phyloP scores from a whole-genome alignment of 2,113 vertebrate genomes.

The Glaucidium brasilianum region DNA sequence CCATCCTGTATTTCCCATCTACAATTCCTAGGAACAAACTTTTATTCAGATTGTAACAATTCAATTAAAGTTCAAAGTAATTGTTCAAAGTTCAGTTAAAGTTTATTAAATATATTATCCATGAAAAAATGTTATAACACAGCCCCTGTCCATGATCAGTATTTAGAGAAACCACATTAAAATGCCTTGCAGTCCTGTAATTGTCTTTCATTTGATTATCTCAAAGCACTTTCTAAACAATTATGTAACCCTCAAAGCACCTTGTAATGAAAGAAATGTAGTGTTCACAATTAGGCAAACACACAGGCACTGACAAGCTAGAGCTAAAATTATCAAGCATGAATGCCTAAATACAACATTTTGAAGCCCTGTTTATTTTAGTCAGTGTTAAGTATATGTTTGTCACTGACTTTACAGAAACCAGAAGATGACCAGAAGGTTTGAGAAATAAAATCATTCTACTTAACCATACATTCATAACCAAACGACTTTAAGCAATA shows the following conservation, averaged over 20 bases:
- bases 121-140: not conserved
- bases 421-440: not conserved
- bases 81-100: not conserved
- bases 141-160: not conserved
- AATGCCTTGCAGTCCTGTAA: not conserved
- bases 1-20: not conserved
- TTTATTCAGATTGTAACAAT: not conserved
- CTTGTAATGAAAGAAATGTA: not conserved
- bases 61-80: not conserved
- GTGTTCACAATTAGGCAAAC: not conserved
- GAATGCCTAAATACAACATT: not conserved
- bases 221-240: not conserved
- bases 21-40: not conserved
- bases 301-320: not conserved
- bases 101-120: not conserved
- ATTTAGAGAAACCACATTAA: not conserved
- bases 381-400: not conserved
- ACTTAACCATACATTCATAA: not conserved
- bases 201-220: not conserved
- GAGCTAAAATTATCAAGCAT: not conserved
- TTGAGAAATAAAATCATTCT: not conserved
- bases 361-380: not conserved
- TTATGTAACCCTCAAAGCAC: not conserved
- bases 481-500: not conserved
- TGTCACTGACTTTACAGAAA: not conserved